Percentiles rank a stretch among this genome's conserved stretches.
Conservation (phyloP, 2,113 vertebrate species). For the Tretioscincus oriximinensis region DNA sequence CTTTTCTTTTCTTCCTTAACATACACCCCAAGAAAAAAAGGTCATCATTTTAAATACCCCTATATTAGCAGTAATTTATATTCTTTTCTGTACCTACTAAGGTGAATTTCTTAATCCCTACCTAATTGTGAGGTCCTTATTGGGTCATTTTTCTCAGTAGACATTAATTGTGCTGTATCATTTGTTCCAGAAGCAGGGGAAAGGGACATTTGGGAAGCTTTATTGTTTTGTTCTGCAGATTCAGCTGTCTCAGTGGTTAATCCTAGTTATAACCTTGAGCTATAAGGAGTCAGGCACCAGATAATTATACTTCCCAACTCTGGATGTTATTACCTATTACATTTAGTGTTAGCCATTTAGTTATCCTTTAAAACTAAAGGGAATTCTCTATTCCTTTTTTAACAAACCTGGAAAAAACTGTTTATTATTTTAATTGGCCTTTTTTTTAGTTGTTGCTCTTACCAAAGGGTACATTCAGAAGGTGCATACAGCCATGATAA, state of each 20-base stretch:
- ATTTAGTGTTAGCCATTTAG: constrained; percentile 38
- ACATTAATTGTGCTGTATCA: not conserved
- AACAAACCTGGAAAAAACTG: constrained; percentile 27
- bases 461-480: constrained; percentile 34
- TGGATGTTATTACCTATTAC: constrained; percentile 62
- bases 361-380: constrained; percentile 62
- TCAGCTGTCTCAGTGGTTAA: constrained; percentile 59
- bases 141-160: not conserved
- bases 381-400: constrained; percentile 51
- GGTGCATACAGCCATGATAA: not conserved
- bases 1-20: not conserved
- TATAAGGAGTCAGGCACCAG: constrained; percentile 45
- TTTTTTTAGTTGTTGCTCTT: constrained; percentile 28
- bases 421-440: constrained; percentile 61
- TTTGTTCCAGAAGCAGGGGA: not conserved
- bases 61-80: not conserved
- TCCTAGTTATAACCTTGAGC: constrained; percentile 59
- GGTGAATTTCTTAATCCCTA: constrained; percentile 33
- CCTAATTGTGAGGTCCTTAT: not conserved
- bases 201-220: constrained; percentile 5
- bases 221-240: constrained; percentile 48
- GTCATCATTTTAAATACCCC: not conserved
- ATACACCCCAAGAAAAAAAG: not conserved
- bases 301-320: constrained; percentile 50
- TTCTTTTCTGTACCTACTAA: not conserved